These are phyloP conservation scores for Prunella strophiata DNA, from an alignment of 2,797 vertebrate species.

Conservation along the genomic window DNA sequence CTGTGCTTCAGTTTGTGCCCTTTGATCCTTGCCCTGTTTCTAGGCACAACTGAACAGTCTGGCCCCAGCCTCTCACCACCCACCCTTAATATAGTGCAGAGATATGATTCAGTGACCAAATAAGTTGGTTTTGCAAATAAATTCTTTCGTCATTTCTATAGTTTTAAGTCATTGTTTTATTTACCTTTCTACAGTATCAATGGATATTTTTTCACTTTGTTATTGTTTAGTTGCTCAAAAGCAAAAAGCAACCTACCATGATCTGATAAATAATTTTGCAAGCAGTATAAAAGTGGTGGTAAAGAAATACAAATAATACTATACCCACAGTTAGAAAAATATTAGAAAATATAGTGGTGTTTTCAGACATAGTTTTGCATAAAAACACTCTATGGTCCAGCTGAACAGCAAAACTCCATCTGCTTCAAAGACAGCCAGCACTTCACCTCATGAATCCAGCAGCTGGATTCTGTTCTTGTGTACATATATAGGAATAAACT, in stretches of 20 bases:
- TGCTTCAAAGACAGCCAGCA: conserved; percentile 5
- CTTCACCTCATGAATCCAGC: conserved; percentile 60
- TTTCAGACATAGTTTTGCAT: not conserved
- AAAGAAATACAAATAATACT: not conserved
- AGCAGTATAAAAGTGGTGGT: not conserved
- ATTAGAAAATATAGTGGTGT: not conserved
- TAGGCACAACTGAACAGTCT: not conserved
- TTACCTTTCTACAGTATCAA: not conserved
- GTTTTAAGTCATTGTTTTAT: not conserved
- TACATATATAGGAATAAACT: conserved; percentile 67
- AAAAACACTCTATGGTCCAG: not conserved
- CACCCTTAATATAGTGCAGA: not conserved
- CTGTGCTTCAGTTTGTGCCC: not conserved
- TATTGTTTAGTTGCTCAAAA: not conserved
- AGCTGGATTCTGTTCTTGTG: conserved; percentile 51
- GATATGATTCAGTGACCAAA: not conserved
- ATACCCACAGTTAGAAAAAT: not conserved
- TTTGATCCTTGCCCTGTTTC: not conserved
- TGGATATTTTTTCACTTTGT: not conserved
- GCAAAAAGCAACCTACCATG: not conserved
- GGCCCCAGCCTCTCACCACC: not conserved
- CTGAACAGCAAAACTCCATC: conserved; percentile 13
- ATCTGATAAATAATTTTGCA: not conserved
- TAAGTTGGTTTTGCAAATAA: not conserved
- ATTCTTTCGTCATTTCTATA: not conserved